Evolutionary conservation across 2,888 invertebrate species (phyloP), one percentile per base, ranked within the genome.

Genomic region (Diplazon laetatorius): DNA sequence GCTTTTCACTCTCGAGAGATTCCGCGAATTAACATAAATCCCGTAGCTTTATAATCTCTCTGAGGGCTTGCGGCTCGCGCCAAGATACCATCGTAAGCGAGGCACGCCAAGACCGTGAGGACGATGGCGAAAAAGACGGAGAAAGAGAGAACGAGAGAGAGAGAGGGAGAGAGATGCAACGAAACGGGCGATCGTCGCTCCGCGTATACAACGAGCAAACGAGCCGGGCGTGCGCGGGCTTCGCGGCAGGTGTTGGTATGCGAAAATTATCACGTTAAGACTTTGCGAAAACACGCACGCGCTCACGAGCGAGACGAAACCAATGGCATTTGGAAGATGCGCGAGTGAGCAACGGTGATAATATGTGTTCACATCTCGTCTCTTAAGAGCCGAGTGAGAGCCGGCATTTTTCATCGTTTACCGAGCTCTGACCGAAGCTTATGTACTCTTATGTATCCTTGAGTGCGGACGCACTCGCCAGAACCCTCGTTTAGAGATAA

Each of bases 31-130:
- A 55, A 55, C 30, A 30, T 55, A 16, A 55, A 55, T 55, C 87
- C 86, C 83, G 78, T 82, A 84, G 85, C 86, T 88, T 89, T 87
- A 89, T 87, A 89, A 89, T 88, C 88, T 88, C 71, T 42, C 60
- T 20, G 55, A 42, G 62, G 60, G 66, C 65, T 44, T 46, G 84
- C 81, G 84, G 85, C 82, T 82, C 84, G 84, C 81, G 83, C 78
- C 81, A 76, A 87, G 89, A 89, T 89, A 88, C 85, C 83, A 89
- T 89, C 89, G 84, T 30, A 30, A 79, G 52, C 37, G 65, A 55
- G 74, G 46, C 70, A 70, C 66, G 70, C 70, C 76, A 48, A 50
- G 63, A 57, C 57, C 48, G 75, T 80, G 84, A 72, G 77, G 81
- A 57, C 9, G 46, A 60, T 55, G 22, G 35, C 20, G 44, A 37